Evolutionary conservation across 2,113 vertebrate species (phyloP).

Genomic region (Stigmatopora argus): DNA sequence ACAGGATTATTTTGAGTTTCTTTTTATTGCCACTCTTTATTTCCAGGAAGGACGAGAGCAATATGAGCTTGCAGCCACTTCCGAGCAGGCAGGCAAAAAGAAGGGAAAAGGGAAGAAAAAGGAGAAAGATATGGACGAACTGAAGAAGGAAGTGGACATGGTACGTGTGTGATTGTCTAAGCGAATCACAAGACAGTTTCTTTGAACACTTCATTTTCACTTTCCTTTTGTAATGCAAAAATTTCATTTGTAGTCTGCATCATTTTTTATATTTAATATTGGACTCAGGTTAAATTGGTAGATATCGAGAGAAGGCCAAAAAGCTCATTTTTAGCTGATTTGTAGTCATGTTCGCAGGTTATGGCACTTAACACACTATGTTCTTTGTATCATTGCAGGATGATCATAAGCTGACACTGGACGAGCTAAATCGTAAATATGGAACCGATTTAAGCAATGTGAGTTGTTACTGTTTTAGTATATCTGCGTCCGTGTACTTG

Average conservation of each 20-base stretch:
- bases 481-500: too few relatives aligned
- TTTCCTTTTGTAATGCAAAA: not conserved
- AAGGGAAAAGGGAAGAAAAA: constrained; percentile 78
- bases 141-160: constrained; percentile 94
- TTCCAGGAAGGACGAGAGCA: constrained; percentile 88
- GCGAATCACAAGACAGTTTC: not conserved
- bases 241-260: not conserved
- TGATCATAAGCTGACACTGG: constrained; percentile 92
- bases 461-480: constrained; percentile 31
- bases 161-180: constrained; percentile 44
- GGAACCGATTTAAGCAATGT: constrained; percentile 90
- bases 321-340: too few relatives aligned
- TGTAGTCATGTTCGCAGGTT: constrained; percentile 25
- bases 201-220: not conserved
- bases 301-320: constrained; percentile 20
- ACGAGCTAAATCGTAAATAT: constrained; percentile 93
- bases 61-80: constrained; percentile 93
- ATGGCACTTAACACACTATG: constrained; percentile 14
- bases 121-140: constrained; percentile 87
- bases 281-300: not conserved
- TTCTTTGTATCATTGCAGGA: constrained; percentile 70
- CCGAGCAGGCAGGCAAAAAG: constrained; percentile 84
- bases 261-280: not conserved
- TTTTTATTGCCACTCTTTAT: not conserved
- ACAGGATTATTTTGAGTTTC: not conserved